Evolutionary conservation across 2,113 vertebrate species (phyloP), one percentile per base, ranked within the genome.

Genomic region (Labeo rohita): DNA sequence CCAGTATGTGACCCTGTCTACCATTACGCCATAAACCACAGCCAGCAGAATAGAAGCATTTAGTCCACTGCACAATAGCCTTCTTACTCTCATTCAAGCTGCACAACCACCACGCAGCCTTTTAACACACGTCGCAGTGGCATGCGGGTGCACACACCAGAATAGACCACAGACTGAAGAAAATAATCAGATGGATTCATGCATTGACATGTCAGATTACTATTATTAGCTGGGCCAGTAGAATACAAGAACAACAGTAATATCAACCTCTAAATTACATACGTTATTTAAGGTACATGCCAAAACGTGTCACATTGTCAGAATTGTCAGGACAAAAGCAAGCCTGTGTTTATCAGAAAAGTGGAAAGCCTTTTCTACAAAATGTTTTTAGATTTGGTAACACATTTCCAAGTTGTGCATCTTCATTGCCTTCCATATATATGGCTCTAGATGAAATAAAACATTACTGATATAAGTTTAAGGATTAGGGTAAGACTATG

Each of bases 41-140:
- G 65, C n/a, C 36, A 70, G 36, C 65, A 86, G 78, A 88, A 88
- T 88, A 86, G 85, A 86, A 77, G 77, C 84, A 88, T 86, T 88
- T 79, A 86, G 59, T 34, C 18, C 56, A 84, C 54, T 54, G 80
- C 74, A 88, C 87, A 88, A 86, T 84, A 50, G 54, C 80, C 76
- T 59, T 84, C 74, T 80, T 70, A 70, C 50, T 72, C 65, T n/a
- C 52, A 36, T 61, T 34, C 65, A 21, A 13, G 28, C 80, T 50
- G 13, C 80, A 75, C 36, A 80, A 74, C 74, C 83, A 63, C 61
- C 13, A 39, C 61, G 28, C 75, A 68, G 54, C 52, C 80, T 73
- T 83, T 83, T 18, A 73, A 63, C 80, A 83, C 65, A 56, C 2
- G 34, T n/a, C 5, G 2, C 9, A 6, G 18, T 63, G 23, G 21